Percentiles rank a stretch among this genome's conserved stretches.
These are phyloP conservation scores for Podargus strigoides DNA, from an alignment of 2,797 vertebrate species.

Conservation along the genomic window DNA sequence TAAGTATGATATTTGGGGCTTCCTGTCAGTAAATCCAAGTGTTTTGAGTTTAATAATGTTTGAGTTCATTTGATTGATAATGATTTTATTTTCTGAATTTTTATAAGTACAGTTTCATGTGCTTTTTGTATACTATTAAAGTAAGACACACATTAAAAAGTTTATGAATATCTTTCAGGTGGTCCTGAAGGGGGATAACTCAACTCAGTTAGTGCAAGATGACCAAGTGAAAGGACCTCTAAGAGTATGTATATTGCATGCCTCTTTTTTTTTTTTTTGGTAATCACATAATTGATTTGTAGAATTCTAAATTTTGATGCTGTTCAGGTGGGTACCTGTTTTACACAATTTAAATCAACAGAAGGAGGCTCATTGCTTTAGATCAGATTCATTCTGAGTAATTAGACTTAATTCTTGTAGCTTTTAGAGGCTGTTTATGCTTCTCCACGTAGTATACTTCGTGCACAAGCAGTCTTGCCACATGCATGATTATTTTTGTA, in stretches of 20 bases:
- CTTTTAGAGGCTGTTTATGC: neutral
- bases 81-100: neutral
- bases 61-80: neutral
- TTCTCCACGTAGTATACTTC: neutral
- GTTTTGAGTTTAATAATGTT: neutral
- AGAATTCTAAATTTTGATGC: neutral
- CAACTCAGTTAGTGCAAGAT: slow-evolving; percentile 93
- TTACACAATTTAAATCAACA: neutral
- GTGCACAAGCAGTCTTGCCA: neutral
- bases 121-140: neutral
- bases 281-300: neutral
- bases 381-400: neutral
- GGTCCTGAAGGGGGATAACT: slow-evolving; percentile 88
- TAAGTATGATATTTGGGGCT: neutral
- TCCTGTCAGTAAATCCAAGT: neutral
- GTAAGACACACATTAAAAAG: neutral
- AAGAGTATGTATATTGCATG: slow-evolving; percentile 80
- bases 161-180: slow-evolving; percentile 78
- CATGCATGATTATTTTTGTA: neutral
- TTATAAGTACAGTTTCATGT: neutral
- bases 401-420: neutral
- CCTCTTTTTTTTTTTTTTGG: neutral
- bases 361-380: neutral
- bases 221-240: slow-evolving; percentile 95
- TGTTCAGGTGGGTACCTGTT: neutral